Percentiles rank a stretch among this genome's conserved stretches.
phyloP scores from a whole-genome alignment of 1,140 invertebrate genomes.

The Pseudomyrmex flavicornis region DNA sequence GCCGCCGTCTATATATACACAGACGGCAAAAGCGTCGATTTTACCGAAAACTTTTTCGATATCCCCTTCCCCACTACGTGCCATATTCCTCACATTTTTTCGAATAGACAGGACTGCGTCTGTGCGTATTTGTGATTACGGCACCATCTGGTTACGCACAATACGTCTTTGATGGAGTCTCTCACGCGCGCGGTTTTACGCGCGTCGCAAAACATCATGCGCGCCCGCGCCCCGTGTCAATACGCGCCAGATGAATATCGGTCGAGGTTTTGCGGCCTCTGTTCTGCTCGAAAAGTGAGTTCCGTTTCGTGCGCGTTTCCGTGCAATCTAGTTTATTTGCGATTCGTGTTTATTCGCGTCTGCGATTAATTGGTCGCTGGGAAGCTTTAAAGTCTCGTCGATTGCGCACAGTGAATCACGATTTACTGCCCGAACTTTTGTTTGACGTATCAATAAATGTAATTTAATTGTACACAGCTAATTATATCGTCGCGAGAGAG shows the following conservation, averaged over 20 bases:
- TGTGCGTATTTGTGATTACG: not conserved
- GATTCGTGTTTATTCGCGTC: conserved; percentile 44
- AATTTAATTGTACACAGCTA: conserved; percentile 11
- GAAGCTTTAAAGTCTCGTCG: conserved; percentile 42
- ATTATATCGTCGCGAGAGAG: conserved; percentile 5
- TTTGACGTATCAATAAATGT: not conserved
- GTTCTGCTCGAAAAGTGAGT: conserved; percentile 29
- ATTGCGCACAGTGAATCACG: not conserved
- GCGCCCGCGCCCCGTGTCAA: conserved; percentile 6
- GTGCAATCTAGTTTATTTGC: conserved; percentile 55
- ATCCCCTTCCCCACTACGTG: not conserved
- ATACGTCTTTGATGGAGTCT: conserved; percentile 34
- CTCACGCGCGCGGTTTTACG: not conserved
- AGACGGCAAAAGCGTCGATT: not conserved
- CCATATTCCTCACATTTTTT: not conserved
- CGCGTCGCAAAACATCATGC: not conserved
- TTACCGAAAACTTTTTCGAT: conserved; percentile 53
- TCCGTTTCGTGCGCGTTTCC: conserved; percentile 12
- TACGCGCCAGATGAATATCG: conserved; percentile 41
- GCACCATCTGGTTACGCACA: conserved; percentile 32
- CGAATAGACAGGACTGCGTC: not conserved
- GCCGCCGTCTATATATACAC: not conserved
- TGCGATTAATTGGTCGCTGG: conserved; percentile 46
- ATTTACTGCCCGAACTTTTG: conserved; percentile 4
- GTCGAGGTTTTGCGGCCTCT: conserved; percentile 18